phyloP scores from a whole-genome alignment of 2,888 invertebrate species.

The Cosmia trapezina region DNA sequence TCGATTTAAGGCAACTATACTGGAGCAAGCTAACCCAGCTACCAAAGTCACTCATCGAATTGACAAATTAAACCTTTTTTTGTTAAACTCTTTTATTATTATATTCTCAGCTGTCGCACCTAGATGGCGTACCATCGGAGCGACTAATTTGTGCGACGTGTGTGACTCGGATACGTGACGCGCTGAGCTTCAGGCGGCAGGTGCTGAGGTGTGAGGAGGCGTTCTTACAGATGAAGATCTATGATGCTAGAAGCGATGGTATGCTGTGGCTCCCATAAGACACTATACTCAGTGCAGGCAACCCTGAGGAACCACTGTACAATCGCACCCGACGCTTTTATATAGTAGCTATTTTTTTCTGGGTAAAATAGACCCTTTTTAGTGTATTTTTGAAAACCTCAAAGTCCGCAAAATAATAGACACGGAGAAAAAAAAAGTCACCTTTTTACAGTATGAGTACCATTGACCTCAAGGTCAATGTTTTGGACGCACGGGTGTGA shows the following conservation, averaged over 20 bases:
- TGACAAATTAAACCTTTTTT: not conserved
- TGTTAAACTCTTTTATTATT: not conserved
- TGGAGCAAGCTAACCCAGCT: not conserved
- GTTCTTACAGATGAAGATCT: slow-evolving; percentile 78
- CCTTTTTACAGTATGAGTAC: too few relatives aligned
- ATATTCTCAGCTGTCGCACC: slow-evolving; percentile 76
- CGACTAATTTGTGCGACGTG: slow-evolving; percentile 84
- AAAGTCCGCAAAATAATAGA: too few relatives aligned
- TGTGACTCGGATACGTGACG: slow-evolving; percentile 80
- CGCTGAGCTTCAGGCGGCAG: slow-evolving; percentile 77
- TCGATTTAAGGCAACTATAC: not conserved
- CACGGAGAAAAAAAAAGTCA: too few relatives aligned
- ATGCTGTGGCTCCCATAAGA: not conserved
- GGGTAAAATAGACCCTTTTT: too few relatives aligned
- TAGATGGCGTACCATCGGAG: slow-evolving; percentile 78
- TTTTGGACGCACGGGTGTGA: too few relatives aligned
- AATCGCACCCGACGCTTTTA: too few relatives aligned
- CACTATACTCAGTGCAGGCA: not conserved
- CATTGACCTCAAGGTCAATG: too few relatives aligned
- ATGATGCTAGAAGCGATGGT: slow-evolving; percentile 67
- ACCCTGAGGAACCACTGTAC: too few relatives aligned
- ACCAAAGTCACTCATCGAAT: not conserved
- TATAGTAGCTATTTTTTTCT: too few relatives aligned
- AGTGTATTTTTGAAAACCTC: too few relatives aligned
- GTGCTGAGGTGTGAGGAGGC: slow-evolving; percentile 84